Percentiles rank a stretch among this genome's conserved stretches.
Evolutionary conservation across 2,113 vertebrate genomes (phyloP).

Genomic region (Rhinolophus sinicus): DNA sequence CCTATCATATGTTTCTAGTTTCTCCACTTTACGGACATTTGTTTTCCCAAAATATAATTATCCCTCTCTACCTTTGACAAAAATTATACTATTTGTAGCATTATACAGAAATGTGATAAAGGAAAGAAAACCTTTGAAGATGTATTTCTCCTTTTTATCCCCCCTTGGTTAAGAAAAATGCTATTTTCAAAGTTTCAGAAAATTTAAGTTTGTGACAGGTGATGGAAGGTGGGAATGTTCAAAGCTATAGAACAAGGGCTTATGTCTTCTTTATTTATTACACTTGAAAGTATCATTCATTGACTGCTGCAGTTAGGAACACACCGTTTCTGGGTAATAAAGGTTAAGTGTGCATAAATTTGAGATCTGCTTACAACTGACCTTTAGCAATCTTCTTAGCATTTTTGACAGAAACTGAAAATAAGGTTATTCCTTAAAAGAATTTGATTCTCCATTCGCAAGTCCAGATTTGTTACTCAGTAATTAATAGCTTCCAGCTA

Average conservation of each 20-base stretch:
- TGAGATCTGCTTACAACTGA: conserved; percentile 59
- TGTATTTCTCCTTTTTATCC: background rate
- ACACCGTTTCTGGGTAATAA: conserved; percentile 55
- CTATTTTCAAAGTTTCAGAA: background rate
- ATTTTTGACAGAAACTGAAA: conserved; percentile 67
- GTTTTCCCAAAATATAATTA: background rate
- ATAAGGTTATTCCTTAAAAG: conserved; percentile 66
- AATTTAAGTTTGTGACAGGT: background rate
- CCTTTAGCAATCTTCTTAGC: conserved; percentile 70
- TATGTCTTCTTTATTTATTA: conserved; percentile 51
- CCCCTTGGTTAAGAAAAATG: background rate
- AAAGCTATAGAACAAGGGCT: background rate
- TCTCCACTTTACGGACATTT: background rate
- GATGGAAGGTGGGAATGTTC: background rate
- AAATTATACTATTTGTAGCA: conserved; percentile 13
- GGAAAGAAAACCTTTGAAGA: background rate
- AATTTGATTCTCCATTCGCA: conserved; percentile 22
- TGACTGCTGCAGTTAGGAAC: background rate
- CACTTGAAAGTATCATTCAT: conserved; percentile 14
- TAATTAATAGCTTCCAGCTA: conserved; percentile 17
- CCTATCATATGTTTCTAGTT: background rate
- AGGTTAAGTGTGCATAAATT: conserved; percentile 77
- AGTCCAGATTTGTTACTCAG: conserved; percentile 42
- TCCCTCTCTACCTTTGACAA: background rate
- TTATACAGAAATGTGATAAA: background rate